Conservation (phyloP, 92 coral and sea anemone genomes). For the Epizoanthus rinbou region DNA sequence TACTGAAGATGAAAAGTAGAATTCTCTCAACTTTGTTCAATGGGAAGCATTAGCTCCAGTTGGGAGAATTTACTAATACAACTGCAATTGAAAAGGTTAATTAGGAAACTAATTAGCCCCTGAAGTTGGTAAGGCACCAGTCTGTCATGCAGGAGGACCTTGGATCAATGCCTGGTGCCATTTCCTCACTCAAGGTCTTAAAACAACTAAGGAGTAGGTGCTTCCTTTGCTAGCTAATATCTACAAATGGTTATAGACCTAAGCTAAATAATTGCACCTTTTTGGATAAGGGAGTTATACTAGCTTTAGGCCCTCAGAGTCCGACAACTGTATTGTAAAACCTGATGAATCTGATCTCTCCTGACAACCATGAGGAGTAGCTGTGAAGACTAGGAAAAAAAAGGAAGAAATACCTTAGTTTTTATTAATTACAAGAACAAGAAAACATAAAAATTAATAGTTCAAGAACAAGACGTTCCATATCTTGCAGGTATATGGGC, state of each 20-base stretch:
- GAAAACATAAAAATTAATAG: constrained; percentile 15
- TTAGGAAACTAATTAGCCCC: constrained; percentile 19
- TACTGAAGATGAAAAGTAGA: background rate
- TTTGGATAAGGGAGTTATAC: constrained; percentile 13
- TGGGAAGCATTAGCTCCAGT: background rate
- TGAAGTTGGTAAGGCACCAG: constrained; percentile 2
- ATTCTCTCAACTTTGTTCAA: background rate
- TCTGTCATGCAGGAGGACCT: constrained; percentile 1
- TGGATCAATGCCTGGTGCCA: constrained; percentile 19
- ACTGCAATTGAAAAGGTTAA: constrained; percentile 2
- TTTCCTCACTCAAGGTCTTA: no score
- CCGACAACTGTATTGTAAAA: constrained; percentile 12
- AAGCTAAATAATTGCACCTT: constrained; percentile 9
- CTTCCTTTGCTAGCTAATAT: constrained; percentile 17
- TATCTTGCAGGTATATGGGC: constrained; percentile 19
- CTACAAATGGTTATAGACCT: constrained; percentile 18
- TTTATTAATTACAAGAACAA: constrained; percentile 9
- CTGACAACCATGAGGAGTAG: constrained; percentile 15
- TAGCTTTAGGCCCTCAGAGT: constrained; percentile 20
- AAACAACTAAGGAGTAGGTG: no score
- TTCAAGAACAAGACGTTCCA: constrained; percentile 13
- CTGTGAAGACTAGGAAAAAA: constrained; percentile 12
- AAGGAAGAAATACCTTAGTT: constrained; percentile 11
- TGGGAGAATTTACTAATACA: background rate
- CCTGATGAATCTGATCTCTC: constrained; percentile 17